phyloP scores from a whole-genome alignment of 2,797 vertebrate genomes.

The Aulostomus chinensis region DNA sequence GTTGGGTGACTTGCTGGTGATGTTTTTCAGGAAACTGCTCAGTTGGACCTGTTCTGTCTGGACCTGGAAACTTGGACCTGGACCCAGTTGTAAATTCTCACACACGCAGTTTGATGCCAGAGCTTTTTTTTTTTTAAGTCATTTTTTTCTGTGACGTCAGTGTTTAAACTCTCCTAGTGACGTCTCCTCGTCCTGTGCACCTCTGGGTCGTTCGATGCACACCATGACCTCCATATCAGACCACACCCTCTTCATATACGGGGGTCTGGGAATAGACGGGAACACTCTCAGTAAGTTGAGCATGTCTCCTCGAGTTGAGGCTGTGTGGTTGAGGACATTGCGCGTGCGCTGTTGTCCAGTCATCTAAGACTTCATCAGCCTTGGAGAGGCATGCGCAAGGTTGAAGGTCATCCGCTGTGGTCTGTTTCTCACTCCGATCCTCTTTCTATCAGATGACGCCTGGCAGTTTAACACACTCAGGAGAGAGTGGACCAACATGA shows the following conservation, averaged over 20 bases:
- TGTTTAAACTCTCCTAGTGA: conserved; percentile 49
- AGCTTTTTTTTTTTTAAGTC: background rate
- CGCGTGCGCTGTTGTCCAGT: no score
- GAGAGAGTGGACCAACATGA: conserved; percentile 85
- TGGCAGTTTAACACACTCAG: conserved; percentile 87
- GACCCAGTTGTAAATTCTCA: conserved; percentile 85
- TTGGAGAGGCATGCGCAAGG: no score
- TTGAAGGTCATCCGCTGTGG: background rate
- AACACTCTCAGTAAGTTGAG: conserved; percentile 90
- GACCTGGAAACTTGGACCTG: conserved; percentile 93
- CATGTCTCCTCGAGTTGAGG: no score
- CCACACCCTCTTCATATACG: conserved; percentile 88
- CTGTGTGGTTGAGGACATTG: no score
- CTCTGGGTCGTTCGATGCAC: conserved; percentile 90
- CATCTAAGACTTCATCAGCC: no score
- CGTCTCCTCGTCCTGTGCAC: conserved; percentile 45
- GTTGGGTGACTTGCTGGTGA: no score
- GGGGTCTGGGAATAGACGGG: conserved; percentile 87
- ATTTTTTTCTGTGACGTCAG: background rate
- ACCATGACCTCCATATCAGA: conserved; percentile 86
- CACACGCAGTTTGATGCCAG: background rate
- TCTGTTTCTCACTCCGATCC: no score
- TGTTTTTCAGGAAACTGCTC: conserved; percentile 88
- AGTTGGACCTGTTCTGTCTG: conserved; percentile 90
- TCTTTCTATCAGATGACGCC: conserved; percentile 83